Evolutionary conservation across 2,888 invertebrate species (phyloP).

Genomic region (Apeira syringaria): DNA sequence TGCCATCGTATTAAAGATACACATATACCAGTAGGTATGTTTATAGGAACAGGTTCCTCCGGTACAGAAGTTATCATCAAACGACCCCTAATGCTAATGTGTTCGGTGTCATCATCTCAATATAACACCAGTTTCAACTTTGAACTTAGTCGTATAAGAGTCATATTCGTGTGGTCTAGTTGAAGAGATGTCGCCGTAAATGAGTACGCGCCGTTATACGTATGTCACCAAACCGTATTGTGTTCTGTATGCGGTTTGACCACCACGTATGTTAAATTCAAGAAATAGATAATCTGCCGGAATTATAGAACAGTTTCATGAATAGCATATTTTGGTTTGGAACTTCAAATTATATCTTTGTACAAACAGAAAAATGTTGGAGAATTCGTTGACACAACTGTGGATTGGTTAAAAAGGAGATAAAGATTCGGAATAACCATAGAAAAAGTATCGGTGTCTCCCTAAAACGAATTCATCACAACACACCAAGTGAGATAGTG

Average conservation of each 20-base stretch:
- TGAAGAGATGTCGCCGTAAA: slow-evolving; percentile 44
- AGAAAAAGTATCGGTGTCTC: too few relatives aligned
- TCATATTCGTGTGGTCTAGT: slow-evolving; percentile 28
- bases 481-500: too few relatives aligned
- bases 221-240: slow-evolving; percentile 70
- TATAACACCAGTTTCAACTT: slow-evolving; percentile 37
- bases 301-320: background rate
- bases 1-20: background rate
- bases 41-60: slow-evolving; percentile 48
- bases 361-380: too few relatives aligned
- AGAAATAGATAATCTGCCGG: background rate
- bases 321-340: too few relatives aligned
- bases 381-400: too few relatives aligned
- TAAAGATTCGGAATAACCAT: too few relatives aligned
- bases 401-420: too few relatives aligned
- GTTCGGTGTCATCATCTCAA: slow-evolving; percentile 44
- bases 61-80: slow-evolving; percentile 63
- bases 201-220: slow-evolving; percentile 72
- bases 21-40: slow-evolving; percentile 2
- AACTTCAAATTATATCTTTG: too few relatives aligned
- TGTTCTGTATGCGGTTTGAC: slow-evolving; percentile 44
- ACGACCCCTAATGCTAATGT: slow-evolving; percentile 59
- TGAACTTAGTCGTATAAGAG: slow-evolving; percentile 31
- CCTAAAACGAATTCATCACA: too few relatives aligned
- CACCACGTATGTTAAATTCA: slow-evolving; percentile 32